A percentile compares a stretch with the other conserved stretches of the same genome.
Evolutionary conservation across 2,888 invertebrate species (phyloP).

Genomic region (Mallateleia sp.): DNA sequence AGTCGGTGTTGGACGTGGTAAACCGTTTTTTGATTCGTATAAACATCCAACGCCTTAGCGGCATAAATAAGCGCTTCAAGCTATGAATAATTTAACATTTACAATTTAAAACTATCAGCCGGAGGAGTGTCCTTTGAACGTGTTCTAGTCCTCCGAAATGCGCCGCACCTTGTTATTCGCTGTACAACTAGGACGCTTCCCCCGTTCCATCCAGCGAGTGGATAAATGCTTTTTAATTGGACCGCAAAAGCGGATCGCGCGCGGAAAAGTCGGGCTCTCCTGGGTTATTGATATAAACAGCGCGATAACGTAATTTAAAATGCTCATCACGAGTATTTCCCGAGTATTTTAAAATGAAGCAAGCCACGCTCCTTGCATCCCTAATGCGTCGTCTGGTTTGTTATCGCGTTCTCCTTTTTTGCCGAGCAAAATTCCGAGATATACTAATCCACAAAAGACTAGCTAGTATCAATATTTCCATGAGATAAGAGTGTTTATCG

Average conservation of each 20-base stretch:
- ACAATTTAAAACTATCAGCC: constrained; percentile 4
- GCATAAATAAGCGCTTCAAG: constrained; percentile 50
- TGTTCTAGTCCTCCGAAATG: not conserved
- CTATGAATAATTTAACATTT: constrained; percentile 62
- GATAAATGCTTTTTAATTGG: constrained; percentile 69
- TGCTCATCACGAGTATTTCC: constrained; percentile 56
- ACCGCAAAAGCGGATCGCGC: constrained; percentile 38
- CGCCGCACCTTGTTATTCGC: constrained; percentile 25
- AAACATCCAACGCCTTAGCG: constrained; percentile 43
- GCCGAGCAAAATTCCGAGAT: constrained; percentile 18
- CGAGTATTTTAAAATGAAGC: constrained; percentile 67
- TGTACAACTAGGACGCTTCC: constrained; percentile 50
- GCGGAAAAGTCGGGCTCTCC: constrained; percentile 11
- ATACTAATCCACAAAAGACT: constrained; percentile 44
- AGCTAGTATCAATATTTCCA: constrained; percentile 28
- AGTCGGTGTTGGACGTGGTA: constrained; percentile 12
- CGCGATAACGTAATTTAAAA: constrained; percentile 50
- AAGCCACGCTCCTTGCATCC: constrained; percentile 35
- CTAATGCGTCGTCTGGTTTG: constrained; percentile 55
- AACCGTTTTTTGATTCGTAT: constrained; percentile 40
- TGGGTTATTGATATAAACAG: constrained; percentile 64
- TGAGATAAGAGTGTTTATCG: not conserved
- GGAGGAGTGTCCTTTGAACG: not conserved
- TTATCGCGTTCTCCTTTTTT: constrained; percentile 42
- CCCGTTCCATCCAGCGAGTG: constrained; percentile 16